Base-by-base conservation (phyloP, 1,140 invertebrate genomes). In the Holotrichia oblita region DNA sequence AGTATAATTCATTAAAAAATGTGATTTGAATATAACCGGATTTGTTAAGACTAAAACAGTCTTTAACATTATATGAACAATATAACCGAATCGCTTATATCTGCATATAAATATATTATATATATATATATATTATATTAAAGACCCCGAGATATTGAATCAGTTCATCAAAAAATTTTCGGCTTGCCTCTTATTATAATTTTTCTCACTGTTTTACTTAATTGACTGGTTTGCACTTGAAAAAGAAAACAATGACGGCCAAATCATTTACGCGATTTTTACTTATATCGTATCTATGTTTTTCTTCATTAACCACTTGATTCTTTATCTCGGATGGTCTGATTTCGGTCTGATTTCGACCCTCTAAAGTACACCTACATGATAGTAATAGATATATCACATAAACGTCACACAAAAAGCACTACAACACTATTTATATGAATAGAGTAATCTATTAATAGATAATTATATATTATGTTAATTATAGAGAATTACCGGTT, bases 371-470 rank as follows among this genome's bases (percentile, higher is more conserved):
- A 81, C 80, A 83, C 81, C 80, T 84, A 83, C 78, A 80, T 83
- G 81, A 83, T 85, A 84, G 80, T 85, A 84, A 83, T 84, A 83
- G 81, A 84, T 85, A 86, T 87, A 87, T 87, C 87, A 87, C 87
- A 87, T 86, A 85, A 87, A 87, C 84, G 83, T 86, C 86, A 87
- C 86, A 87, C 85, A 82, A 85, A 87, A 87, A 87, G 87, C 87
- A 87, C 85, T 87, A 87, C 84, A 78, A 82, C 80, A 84, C 85
- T 84, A 85, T 84, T 77, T 77, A 78, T 78, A 81, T 80, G 82
- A 81, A 81, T 83, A 83, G 77, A 82, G 78, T 81, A 69, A 69
- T 24, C 78, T 79, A 81, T 69, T 27, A 27, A 69, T 69, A 69
- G 61, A 14, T 69, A 69, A 27, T 69, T 34, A 69, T 69, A 69